Percentiles rank a stretch among this genome's conserved stretches.
phyloP scores from a whole-genome alignment of 30 jellyfish, hydroid and myxozoan species.

The Aurelia sp. region DNA sequence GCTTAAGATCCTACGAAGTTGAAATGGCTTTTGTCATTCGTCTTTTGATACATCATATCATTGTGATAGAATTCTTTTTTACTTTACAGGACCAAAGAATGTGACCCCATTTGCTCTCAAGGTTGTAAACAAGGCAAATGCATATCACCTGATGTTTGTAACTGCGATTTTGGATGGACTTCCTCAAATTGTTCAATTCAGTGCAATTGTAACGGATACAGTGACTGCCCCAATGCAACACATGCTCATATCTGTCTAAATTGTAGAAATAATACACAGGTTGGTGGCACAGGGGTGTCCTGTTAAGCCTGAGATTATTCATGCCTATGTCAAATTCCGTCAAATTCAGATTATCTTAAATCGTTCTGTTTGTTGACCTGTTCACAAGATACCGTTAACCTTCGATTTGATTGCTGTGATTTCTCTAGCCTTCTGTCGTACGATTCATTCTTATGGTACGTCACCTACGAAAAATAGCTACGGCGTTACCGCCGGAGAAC shows the following conservation, averaged over 20 bases:
- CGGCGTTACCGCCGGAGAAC: no score
- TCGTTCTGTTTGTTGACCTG: no score
- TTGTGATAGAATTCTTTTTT: no score
- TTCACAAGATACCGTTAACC: no score
- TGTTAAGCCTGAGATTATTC: not conserved
- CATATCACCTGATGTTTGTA: slow-evolving; percentile 75
- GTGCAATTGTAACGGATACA: slow-evolving; percentile 92
- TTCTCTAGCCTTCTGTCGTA: no score
- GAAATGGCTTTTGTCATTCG: no score
- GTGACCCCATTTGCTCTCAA: slow-evolving; percentile 82
- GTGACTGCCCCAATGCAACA: slow-evolving; percentile 88
- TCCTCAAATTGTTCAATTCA: slow-evolving; percentile 72
- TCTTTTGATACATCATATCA: no score
- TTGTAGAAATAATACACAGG: slow-evolving; percentile 86
- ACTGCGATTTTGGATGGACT: slow-evolving; percentile 94
- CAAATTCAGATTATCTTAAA: no score
- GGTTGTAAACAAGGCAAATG: slow-evolving; percentile 87
- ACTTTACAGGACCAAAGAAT: slow-evolving; percentile 9
- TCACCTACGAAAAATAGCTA: no score
- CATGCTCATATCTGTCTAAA: slow-evolving; percentile 73
- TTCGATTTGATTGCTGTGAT: no score
- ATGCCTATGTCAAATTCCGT: not conserved
- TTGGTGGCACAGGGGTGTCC: not conserved
- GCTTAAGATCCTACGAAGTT: no score
- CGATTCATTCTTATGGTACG: no score